Percentiles rank a stretch among this genome's conserved stretches.
phyloP scores from a whole-genome alignment of 2,113 vertebrate genomes.

The Colius striatus region DNA sequence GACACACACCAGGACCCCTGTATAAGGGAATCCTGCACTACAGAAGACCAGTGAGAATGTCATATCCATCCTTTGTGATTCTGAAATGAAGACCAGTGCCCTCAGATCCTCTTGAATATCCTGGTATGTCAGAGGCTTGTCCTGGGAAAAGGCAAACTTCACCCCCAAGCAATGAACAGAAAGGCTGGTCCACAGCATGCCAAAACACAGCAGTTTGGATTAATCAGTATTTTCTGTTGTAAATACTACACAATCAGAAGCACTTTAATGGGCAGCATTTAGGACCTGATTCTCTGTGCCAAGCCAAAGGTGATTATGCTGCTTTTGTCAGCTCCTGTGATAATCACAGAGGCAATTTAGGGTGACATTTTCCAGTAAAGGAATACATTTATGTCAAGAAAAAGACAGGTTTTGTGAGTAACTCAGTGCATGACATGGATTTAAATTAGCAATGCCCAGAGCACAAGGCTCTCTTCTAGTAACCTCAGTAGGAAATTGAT shows the following conservation, averaged over 20 bases:
- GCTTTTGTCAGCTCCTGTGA: not conserved
- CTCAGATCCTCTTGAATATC: not conserved
- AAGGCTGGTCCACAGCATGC: not conserved
- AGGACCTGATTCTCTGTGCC: not conserved
- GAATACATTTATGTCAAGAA: not conserved
- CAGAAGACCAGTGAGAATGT: not conserved
- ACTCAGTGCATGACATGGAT: not conserved
- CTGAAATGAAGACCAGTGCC: not conserved
- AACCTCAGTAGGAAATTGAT: not conserved
- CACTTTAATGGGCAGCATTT: not conserved
- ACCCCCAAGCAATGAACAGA: not conserved
- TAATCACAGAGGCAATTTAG: not conserved
- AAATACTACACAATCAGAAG: not conserved
- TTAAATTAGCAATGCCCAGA: not conserved
- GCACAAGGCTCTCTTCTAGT: not conserved
- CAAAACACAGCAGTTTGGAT: not conserved
- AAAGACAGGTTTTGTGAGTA: not conserved
- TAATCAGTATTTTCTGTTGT: not conserved
- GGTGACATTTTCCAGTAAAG: not conserved
- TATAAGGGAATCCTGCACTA: not conserved
- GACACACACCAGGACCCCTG: not conserved
- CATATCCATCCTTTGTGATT: not conserved
- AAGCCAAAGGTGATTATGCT: not conserved
- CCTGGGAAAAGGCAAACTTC: not conserved
- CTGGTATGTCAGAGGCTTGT: not conserved